phyloP scores from a whole-genome alignment of 2,888 invertebrate species.

The Blera fallax region DNA sequence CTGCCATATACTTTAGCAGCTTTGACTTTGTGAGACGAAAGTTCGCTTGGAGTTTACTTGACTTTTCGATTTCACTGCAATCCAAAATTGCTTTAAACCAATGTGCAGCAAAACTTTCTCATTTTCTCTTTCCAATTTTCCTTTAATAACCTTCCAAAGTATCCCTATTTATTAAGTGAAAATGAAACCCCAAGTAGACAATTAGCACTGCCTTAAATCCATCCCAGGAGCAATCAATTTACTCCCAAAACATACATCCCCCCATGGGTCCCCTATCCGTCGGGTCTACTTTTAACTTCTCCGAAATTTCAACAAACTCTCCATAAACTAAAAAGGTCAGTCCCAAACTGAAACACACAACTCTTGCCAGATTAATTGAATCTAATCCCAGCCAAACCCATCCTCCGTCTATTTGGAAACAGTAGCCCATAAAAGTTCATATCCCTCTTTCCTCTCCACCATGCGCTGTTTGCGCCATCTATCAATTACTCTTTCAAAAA shows the following conservation, averaged over 20 bases:
- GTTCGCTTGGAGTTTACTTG: too few relatives aligned
- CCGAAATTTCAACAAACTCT: neutral
- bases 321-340: slow-evolving; percentile 3
- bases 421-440: slow-evolving; percentile 20
- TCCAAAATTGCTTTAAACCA: too few relatives aligned
- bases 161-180: neutral
- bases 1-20: too few relatives aligned
- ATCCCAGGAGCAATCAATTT: neutral
- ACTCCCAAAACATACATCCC: neutral
- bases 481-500: slow-evolving; percentile 55
- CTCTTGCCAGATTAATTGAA: slow-evolving; percentile 34
- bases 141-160: too few relatives aligned
- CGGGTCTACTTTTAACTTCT: neutral
- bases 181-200: neutral
- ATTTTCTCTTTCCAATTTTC: too few relatives aligned
- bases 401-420: neutral
- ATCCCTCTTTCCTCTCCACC: neutral
- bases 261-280: neutral
- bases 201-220: neutral
- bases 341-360: neutral
- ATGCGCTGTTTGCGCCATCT: slow-evolving; percentile 33
- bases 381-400: slow-evolving; percentile 14
- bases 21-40: too few relatives aligned
- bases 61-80: too few relatives aligned
- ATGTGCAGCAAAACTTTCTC: too few relatives aligned